Evolutionary conservation across 2,113 vertebrate species (phyloP).

Genomic region (Sturnus vulgaris): DNA sequence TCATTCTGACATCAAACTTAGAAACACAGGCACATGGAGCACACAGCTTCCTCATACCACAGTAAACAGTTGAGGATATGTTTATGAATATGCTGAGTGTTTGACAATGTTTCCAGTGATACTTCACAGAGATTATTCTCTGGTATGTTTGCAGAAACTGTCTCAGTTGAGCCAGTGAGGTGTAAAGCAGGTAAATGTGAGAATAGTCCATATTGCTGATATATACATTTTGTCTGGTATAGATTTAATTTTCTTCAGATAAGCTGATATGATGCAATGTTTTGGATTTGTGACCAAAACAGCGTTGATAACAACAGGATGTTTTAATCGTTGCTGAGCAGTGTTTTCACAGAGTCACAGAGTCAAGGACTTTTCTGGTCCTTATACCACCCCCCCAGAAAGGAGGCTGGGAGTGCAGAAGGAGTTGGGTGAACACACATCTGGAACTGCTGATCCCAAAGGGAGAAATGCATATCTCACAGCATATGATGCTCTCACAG

Average conservation of each 20-base stretch:
- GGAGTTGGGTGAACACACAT: fast-evolving
- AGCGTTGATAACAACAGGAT: neutral
- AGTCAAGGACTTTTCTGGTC: neutral
- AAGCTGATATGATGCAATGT: neutral
- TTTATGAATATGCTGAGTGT: neutral
- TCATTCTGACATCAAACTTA: neutral
- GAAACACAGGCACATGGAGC: neutral
- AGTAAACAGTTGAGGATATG: neutral
- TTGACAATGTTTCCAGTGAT: neutral
- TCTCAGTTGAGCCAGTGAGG: neutral
- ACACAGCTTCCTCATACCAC: neutral
- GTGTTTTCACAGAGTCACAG: neutral
- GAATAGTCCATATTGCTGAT: neutral
- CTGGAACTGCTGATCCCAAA: fast-evolving
- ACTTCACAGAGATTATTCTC: neutral
- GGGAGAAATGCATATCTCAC: neutral
- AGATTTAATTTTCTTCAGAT: neutral
- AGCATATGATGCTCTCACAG: neutral
- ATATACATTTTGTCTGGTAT: neutral
- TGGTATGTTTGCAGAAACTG: neutral
- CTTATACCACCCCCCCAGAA: fast-evolving
- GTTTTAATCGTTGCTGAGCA: neutral
- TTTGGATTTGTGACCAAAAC: neutral
- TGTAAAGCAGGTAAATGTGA: neutral
- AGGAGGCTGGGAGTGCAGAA: neutral